Base-by-base conservation (phyloP, 1,140 invertebrate species). In the Drusus annulatus region DNA sequence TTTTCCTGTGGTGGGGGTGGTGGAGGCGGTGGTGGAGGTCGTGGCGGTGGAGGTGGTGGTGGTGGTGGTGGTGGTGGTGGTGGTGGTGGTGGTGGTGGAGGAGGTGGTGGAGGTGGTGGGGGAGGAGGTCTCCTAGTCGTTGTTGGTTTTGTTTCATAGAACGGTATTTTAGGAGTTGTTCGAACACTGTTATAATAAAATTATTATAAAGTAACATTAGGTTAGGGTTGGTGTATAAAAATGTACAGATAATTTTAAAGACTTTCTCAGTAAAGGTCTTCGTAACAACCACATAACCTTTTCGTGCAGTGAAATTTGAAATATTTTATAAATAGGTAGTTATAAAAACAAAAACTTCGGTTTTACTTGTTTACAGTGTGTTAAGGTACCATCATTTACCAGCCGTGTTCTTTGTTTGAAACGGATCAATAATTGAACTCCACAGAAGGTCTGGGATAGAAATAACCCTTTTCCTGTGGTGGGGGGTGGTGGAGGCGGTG, bases 391-490 rank as follows among this genome's bases (percentile, higher is more conserved):
- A 7, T 36, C 3, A 69, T 19, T 28, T 69, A 50, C 4, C 2
- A 4, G 50, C 31, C 3, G 17, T 74, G 85, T 88, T 87, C 78
- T 86, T 45, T 45, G 13, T 45, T 13, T 13, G 36, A 45, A 45
- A 13, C 0, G 8, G 0, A 13, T 45, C 36, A 45, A 45, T 45
- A 88, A 28, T 85, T 86, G 83, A 87, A 90, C 76, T 85, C 87
- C 84, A 86, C 86, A 85, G 80, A 86, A 36, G 90, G 89, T 69
- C 76, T 84, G 15, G 89, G 89, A 51, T 78, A 78, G 50, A 19
- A 3, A 45, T 78, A 78, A 21, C 77, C 7, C 78, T 80, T 74
- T 62, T 74, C 78, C 16, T 54, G 81, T 10, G 80, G 81, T 69
- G 69, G 81, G 19, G 76, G 25, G 25, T 28, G 80, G 81, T 63